These are phyloP conservation scores for Cryptotis parvus DNA, from an alignment of 2,113 vertebrate species.

Conservation along the genomic window DNA sequence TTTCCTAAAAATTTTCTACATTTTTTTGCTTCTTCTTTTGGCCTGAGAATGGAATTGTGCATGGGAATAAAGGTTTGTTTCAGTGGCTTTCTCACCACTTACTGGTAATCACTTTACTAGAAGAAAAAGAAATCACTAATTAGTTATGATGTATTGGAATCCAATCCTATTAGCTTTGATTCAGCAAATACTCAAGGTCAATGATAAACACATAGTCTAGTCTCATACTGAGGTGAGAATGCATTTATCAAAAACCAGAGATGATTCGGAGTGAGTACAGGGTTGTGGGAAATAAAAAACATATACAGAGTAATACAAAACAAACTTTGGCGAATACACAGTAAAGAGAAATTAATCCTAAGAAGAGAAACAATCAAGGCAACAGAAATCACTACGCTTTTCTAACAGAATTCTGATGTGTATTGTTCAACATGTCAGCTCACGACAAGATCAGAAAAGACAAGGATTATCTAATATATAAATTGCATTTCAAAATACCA, in stretches of 20 bases:
- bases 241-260: not conserved
- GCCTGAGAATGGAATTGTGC: not conserved
- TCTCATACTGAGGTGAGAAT: not conserved
- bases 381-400: not conserved
- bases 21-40: constrained; percentile 40
- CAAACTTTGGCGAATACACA: not conserved
- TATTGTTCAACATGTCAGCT: constrained; percentile 48
- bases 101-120: not conserved
- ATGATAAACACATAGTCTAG: not conserved
- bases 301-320: not conserved
- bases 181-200: not conserved
- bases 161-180: not conserved
- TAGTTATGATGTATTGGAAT: constrained; percentile 40
- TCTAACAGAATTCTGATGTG: not conserved
- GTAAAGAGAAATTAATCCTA: constrained; percentile 24
- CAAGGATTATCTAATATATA: constrained; percentile 32
- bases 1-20: constrained; percentile 7
- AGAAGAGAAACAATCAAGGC: not conserved
- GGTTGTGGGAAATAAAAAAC: not conserved
- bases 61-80: not conserved
- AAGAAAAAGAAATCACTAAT: constrained; percentile 27
- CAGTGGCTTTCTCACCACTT: no score
- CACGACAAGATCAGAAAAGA: constrained; percentile 36
- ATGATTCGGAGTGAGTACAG: constrained; percentile 20
- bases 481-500: not conserved